Evolutionary conservation across 1,140 invertebrate species (phyloP), one percentile per base, ranked within the genome.

Genomic region (Drosophila teissieri): DNA sequence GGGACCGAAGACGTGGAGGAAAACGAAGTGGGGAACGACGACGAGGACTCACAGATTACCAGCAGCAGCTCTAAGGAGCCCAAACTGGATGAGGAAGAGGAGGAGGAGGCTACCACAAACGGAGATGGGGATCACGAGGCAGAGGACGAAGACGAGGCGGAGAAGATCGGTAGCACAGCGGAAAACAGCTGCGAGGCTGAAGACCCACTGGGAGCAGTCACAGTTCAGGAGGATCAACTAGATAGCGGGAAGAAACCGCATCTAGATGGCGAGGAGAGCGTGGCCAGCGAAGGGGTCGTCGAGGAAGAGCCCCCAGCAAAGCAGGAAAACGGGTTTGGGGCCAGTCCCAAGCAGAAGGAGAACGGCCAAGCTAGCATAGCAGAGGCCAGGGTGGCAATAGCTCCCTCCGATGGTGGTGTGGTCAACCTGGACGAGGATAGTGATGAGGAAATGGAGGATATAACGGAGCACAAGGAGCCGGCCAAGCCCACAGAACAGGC

Each of bases 341-440:
- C 48, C 53, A 80, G 68, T 19, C 77, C 61, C n/a, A 61, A 54
- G 17, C 58, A 81, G 19, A 89, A 88, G 51, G 74, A 78, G 31
- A 92, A 92, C 42, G 91, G 91, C 0, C 74, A 82, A 36, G 77
- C 74, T 12, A 83, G 56, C 24, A 48, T 49, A 27, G 67, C 80
- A 6, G 80, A 89, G 7, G 65, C 64, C 1, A 78, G 15, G 27
- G 48, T n/a, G 24, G 48, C 74, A 12, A 68, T 49, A 15, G 63
- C 53, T 40, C 55, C 14, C 17, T 57, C 27, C 19, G 46, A 49
- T 27, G 60, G 56, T 2, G 22, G 60, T 7, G 85, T 89, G 4
- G 84, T 89, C 6, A 89, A 89, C n/a, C 53, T 89, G 14, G 91
- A 92, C 44, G 90, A 91, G 36, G 85, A 90, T n/a, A 91, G 83